Percentiles rank a stretch among this genome's conserved stretches.
Conservation (phyloP, 2,888 invertebrate species). For the Eupithecia vulgata region DNA sequence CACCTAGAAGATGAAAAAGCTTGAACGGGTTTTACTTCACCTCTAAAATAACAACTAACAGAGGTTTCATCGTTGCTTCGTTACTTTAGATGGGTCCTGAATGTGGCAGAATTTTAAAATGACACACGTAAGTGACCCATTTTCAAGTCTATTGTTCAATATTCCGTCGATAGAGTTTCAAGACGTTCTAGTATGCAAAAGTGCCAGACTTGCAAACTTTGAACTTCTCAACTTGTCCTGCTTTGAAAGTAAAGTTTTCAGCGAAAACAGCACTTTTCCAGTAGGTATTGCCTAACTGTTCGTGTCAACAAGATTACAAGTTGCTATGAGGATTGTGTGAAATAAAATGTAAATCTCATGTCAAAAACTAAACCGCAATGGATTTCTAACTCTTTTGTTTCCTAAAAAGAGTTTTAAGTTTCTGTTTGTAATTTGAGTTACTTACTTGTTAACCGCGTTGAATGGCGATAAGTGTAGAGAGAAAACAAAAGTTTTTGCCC, state of each 20-base stretch:
- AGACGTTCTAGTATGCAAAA: conserved; percentile 9
- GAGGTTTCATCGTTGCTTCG: no score
- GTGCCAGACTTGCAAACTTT: conserved; percentile 8
- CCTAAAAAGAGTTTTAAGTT: not conserved
- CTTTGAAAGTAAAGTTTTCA: conserved; percentile 1
- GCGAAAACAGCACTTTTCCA: conserved; percentile 16
- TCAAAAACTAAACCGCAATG: conserved; percentile 1
- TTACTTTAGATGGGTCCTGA: not conserved
- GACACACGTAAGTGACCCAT: not conserved
- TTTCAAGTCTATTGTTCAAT: conserved; percentile 12
- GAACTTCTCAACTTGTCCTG: conserved; percentile 13
- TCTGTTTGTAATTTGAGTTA: not conserved
- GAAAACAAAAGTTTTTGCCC: not conserved
- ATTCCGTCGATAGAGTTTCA: conserved; percentile 3
- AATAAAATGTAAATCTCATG: not conserved
- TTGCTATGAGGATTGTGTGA: not conserved
- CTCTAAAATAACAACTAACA: no score
- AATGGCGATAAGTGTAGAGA: not conserved
- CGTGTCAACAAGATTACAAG: conserved; percentile 17
- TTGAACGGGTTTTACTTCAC: no score
- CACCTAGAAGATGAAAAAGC: no score
- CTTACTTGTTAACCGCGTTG: not conserved
- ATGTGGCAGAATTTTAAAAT: not conserved
- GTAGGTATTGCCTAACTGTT: conserved; percentile 5
- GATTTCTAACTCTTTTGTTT: not conserved